Evolutionary conservation across 2,113 vertebrate species (phyloP).

Genomic region (Ctenodactylus gundi): DNA sequence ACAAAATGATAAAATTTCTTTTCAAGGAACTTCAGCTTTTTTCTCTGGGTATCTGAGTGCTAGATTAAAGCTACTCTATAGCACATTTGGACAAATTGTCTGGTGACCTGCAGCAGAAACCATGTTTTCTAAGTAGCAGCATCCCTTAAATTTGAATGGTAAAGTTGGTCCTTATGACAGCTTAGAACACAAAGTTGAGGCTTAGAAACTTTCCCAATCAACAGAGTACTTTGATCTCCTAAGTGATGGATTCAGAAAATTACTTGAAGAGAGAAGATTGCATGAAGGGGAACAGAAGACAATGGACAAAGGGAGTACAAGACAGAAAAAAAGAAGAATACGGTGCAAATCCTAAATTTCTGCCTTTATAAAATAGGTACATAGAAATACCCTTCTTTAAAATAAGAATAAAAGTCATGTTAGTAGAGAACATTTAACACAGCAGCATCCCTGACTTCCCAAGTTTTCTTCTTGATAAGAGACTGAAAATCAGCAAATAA

Average conservation of each 20-base stretch:
- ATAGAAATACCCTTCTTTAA: background rate
- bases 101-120: background rate
- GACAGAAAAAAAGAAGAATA: background rate
- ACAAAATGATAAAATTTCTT: constrained; percentile 3
- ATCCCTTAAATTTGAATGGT: background rate
- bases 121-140: background rate
- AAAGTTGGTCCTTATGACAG: background rate
- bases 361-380: background rate
- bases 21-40: background rate
- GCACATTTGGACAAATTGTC: constrained; percentile 26
- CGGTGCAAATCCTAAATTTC: background rate
- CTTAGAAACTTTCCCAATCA: background rate
- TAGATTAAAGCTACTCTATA: background rate
- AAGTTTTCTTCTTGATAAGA: background rate
- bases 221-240: background rate
- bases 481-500: background rate
- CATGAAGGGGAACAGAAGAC: background rate
- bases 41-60: background rate
- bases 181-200: background rate
- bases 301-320: background rate
- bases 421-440: too few relatives aligned
- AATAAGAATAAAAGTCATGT: background rate
- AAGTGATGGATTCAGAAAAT: background rate
- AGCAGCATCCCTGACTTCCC: background rate
- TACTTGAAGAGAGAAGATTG: background rate